Conservation (phyloP, 1,140 invertebrate species). For the Pachypeltis micranthus region DNA sequence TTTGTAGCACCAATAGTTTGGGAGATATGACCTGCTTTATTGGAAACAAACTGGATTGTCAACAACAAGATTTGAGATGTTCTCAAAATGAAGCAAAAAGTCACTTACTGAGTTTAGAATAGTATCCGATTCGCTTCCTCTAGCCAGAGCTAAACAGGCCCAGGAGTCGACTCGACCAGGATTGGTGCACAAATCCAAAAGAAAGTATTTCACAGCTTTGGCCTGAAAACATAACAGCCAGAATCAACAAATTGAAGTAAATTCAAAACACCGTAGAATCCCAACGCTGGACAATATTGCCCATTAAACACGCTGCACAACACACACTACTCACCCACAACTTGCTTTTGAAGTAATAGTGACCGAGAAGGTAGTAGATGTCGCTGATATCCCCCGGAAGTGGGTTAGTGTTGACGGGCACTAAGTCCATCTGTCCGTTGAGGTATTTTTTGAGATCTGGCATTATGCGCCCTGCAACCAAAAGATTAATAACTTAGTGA, state of each 20-base stretch:
- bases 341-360: slow-evolving; percentile 86
- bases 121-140: slow-evolving; percentile 64
- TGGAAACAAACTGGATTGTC: no score
- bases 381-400: slow-evolving; percentile 47
- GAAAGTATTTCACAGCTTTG: slow-evolving; percentile 68
- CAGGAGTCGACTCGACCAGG: slow-evolving; percentile 76
- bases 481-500: no score
- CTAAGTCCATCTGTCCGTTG: slow-evolving; percentile 42
- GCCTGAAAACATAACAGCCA: slow-evolving; percentile 32
- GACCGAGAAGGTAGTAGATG: slow-evolving; percentile 79
- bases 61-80: no score
- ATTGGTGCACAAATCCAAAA: slow-evolving; percentile 67
- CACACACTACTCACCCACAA: slow-evolving; percentile 41
- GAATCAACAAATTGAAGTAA: background rate
- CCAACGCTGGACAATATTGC: no score
- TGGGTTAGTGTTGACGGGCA: slow-evolving; percentile 38
- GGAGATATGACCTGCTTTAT: no score
- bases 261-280: background rate
- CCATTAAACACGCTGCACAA: no score
- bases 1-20: no score
- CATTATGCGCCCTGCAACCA: slow-evolving; percentile 19
- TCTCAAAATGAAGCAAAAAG: no score
- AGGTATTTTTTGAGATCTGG: slow-evolving; percentile 53
- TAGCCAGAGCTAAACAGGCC: slow-evolving; percentile 76
- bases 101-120: slow-evolving; percentile 53